Evolutionary conservation across 2,888 invertebrate genomes (phyloP), one percentile per base, ranked within the genome.

Genomic region (Tricholauxania praeusta): DNA sequence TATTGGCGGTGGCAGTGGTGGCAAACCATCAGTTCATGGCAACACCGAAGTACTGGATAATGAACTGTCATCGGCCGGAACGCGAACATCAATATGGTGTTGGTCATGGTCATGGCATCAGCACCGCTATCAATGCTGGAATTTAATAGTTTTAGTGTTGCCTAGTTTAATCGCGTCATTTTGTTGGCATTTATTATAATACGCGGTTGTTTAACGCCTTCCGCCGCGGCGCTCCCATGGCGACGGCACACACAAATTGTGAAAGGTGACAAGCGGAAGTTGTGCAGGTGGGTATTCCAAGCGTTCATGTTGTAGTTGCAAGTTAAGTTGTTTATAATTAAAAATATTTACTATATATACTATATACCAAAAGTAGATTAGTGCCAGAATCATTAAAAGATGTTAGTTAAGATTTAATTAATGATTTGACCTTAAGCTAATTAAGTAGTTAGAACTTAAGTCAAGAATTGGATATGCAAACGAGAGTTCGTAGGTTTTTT

Each of bases 1-100:
- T 68, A 75, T 75, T 60, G 78, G 80, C 72, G 80, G 80, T 71
- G 75, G 81, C 75, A 82, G 82, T 72, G 87, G 87, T 72, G 84
- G 87, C 72, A 87, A 86, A 80, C 85, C 87, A 73, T 81, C 86
- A 75, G 83, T 82, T 82, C 84, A 78, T 74, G 76, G 82, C 74
- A 80, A 83, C 71, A 80, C 84, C 68, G 83, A 85, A 76, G 82
- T 82, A 75, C 81, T 82, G 78, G 82, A 84, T 81, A 86, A 86
- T 79, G 86, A 83, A 75, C 78, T 83, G 74, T 79, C 83, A 72
- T 80, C 82, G 78, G 78, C 74, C 39, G 67, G 62, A 17, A 74
- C 76, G 48, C 65, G 47, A 48, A 71, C 75, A 62, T 52, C 72
- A 28, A 65, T 73, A 71, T 76, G 75, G 75, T 66, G 68, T 71